Conservation (phyloP, 2,797 vertebrate genomes). For the Cryptoprocta ferox region DNA sequence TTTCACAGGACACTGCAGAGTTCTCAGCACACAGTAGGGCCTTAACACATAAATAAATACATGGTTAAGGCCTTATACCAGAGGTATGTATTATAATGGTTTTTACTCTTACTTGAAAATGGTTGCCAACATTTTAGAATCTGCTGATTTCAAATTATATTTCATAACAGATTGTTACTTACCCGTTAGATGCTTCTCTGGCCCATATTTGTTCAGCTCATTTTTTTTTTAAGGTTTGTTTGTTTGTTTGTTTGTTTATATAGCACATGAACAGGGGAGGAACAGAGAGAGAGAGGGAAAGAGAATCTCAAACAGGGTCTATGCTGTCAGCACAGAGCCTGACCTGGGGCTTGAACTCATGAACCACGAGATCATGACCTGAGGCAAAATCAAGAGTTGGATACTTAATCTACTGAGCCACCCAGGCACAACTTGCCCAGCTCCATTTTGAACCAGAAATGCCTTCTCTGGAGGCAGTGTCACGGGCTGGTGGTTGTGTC, state of each 20-base stretch:
- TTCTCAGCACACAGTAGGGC: background rate
- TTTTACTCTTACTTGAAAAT: background rate
- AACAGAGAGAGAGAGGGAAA: too few species aligned
- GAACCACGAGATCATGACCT: too few species aligned
- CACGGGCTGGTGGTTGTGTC: background rate
- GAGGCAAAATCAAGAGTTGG: too few species aligned
- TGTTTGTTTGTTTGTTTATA: too few species aligned
- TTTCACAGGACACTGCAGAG: background rate
- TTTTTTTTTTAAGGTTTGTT: too few species aligned
- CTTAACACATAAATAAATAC: background rate
- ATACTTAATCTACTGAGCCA: too few species aligned
- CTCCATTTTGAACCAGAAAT: background rate
- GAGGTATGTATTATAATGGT: background rate
- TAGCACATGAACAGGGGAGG: too few species aligned
- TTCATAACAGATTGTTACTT: background rate
- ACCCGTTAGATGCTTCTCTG: background rate
- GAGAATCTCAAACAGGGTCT: too few species aligned
- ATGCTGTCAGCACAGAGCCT: too few species aligned
- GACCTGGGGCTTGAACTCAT: too few species aligned
- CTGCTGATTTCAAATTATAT: constrained; percentile 8
- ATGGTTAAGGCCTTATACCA: background rate
- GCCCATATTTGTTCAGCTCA: background rate
- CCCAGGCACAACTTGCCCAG: background rate
- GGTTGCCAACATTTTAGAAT: background rate
- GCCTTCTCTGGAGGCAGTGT: background rate